phyloP scores from a whole-genome alignment of 2,888 invertebrate genomes.

The Uloborus plumipes region DNA sequence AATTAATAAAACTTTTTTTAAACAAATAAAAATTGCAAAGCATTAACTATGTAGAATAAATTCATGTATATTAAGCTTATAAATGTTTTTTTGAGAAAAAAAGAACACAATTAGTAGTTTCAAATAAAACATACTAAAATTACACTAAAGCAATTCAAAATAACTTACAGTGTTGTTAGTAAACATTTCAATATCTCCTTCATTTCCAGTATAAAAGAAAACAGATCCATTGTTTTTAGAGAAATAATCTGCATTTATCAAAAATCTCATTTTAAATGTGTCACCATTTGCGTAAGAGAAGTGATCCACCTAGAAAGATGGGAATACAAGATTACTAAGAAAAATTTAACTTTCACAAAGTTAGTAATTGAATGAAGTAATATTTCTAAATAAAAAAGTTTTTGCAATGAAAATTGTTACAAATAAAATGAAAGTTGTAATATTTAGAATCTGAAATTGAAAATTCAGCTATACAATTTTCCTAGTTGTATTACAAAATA shows the following conservation, averaged over 20 bases:
- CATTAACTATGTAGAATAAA: too few relatives aligned
- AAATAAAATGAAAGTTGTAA: too few relatives aligned
- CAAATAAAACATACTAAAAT: background rate
- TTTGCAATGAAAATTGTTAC: too few relatives aligned
- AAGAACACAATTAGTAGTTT: background rate
- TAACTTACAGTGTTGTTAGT: slow-evolving; percentile 68
- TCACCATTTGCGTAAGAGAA: slow-evolving; percentile 83
- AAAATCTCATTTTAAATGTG: slow-evolving; percentile 83
- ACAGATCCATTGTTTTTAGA: slow-evolving; percentile 68
- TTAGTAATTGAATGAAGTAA: background rate
- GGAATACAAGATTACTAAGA: slow-evolving; percentile 3
- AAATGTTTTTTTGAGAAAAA: background rate
- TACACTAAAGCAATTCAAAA: background rate
- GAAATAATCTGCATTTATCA: slow-evolving; percentile 72
- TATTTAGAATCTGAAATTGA: too few relatives aligned
- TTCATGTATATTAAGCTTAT: background rate
- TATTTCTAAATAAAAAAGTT: too few relatives aligned
- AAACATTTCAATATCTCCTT: slow-evolving; percentile 70
- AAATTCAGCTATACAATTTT: too few relatives aligned
- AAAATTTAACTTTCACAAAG: background rate
- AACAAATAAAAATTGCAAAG: too few relatives aligned
- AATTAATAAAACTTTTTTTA: too few relatives aligned
- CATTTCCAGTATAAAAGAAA: slow-evolving; percentile 72
- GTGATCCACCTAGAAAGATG: slow-evolving; percentile 79
- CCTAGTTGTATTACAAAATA: too few relatives aligned